Evolutionary conservation across 2,113 vertebrate genomes (phyloP).

Genomic region (Morone saxatilis): DNA sequence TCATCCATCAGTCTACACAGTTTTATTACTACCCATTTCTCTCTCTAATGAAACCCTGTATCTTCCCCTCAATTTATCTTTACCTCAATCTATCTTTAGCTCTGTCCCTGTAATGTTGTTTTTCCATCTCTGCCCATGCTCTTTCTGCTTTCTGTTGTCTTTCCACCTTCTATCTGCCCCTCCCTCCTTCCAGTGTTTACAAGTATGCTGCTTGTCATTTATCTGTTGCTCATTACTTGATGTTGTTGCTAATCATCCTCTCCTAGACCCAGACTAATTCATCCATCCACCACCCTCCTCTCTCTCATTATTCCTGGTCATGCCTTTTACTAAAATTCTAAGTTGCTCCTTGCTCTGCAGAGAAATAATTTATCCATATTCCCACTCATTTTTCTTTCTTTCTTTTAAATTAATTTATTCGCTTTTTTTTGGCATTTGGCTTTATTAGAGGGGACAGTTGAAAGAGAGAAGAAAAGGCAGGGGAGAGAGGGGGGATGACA

Average conservation of each 20-base stretch:
- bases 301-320: background rate
- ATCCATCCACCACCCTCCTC: background rate
- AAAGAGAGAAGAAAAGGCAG: no score
- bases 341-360: no score
- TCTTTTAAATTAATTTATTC: no score
- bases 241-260: conserved; percentile 1
- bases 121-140: background rate
- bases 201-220: background rate
- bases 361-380: background rate
- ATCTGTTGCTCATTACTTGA: conserved; percentile 5
- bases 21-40: background rate
- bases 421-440: no score
- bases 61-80: background rate
- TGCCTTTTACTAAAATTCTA: background rate
- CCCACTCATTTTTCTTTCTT: background rate
- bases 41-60: conserved; percentile 6
- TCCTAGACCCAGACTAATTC: background rate
- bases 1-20: background rate
- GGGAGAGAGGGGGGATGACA: no score
- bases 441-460: no score
- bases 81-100: background rate
- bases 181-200: background rate
- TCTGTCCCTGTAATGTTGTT: background rate
- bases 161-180: background rate
- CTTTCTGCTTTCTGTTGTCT: background rate